These are phyloP conservation scores for Laupala kohalensis DNA, from an alignment of 1,140 invertebrate species.

Conservation along the genomic window DNA sequence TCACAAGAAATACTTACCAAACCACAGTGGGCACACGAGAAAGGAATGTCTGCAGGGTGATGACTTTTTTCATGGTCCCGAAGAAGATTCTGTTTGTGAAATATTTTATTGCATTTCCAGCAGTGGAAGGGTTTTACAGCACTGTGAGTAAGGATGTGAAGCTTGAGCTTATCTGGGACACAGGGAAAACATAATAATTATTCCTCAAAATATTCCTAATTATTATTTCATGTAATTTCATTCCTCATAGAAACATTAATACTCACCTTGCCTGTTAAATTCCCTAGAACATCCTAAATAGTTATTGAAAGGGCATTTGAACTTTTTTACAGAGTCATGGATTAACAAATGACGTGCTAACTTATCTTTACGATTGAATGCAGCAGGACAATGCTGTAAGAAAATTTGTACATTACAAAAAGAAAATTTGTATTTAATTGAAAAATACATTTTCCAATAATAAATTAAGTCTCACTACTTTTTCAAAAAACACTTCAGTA, in stretches of 20 bases:
- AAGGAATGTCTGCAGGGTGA: background rate
- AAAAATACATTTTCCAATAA: too few relatives aligned
- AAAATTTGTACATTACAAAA: too few relatives aligned
- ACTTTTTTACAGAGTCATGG: constrained; percentile 48
- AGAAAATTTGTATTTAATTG: too few relatives aligned
- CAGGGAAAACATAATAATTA: background rate
- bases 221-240: background rate
- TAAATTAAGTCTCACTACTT: too few relatives aligned
- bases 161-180: constrained; percentile 36
- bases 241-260: background rate
- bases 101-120: constrained; percentile 15
- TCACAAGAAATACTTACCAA: background rate
- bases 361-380: constrained; percentile 56
- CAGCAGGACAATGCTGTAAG: constrained; percentile 36
- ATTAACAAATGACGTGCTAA: constrained; percentile 52
- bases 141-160: constrained; percentile 33
- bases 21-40: background rate
- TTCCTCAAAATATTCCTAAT: background rate
- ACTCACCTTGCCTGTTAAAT: constrained; percentile 42
- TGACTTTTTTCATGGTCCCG: constrained; percentile 14
- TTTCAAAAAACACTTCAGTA: too few relatives aligned
- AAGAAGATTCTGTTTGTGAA: constrained; percentile 13
- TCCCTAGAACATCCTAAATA: constrained; percentile 50
- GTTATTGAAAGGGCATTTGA: constrained; percentile 51
- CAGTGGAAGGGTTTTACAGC: constrained; percentile 15